These are phyloP conservation scores for Peromyscus melanophrys DNA, from an alignment of 2,797 vertebrate genomes.

Conservation along the genomic window DNA sequence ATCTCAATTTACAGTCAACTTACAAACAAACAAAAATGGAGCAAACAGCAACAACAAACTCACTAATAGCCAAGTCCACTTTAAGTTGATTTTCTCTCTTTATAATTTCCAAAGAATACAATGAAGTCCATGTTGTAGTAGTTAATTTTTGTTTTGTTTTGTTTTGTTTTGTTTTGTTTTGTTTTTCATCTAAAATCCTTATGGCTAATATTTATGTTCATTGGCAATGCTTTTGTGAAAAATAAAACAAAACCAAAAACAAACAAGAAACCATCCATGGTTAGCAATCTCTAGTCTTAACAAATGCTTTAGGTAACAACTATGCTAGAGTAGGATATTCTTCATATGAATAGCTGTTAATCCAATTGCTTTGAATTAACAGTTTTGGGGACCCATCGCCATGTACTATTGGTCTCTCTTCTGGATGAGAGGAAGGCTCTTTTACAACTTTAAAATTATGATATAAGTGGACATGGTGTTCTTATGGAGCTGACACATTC, in stretches of 20 bases:
- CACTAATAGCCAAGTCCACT: not conserved
- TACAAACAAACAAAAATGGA: not conserved
- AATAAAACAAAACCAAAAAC: not conserved
- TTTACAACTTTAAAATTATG: not conserved
- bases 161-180: not conserved
- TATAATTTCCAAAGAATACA: not conserved
- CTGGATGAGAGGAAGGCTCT: not conserved
- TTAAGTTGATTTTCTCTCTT: not conserved
- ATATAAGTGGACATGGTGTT: not conserved
- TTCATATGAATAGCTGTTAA: not conserved
- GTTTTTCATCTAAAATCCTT: not conserved
- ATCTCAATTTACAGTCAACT: not conserved
- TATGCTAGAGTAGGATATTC: not conserved
- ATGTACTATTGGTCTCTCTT: not conserved
- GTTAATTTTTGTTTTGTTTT: not conserved
- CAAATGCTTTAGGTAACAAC: not conserved
- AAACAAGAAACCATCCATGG: not conserved
- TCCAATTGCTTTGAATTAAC: not conserved
- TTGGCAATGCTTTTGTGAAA: not conserved
- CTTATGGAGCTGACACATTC: not conserved
- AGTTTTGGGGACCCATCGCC: not conserved
- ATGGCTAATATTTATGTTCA: not conserved
- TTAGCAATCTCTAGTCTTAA: not conserved
- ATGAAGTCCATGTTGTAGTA: not conserved
- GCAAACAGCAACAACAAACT: not conserved